Evolutionary conservation across 2,888 invertebrate genomes (phyloP).

Genomic region (Campaea margaritaria): DNA sequence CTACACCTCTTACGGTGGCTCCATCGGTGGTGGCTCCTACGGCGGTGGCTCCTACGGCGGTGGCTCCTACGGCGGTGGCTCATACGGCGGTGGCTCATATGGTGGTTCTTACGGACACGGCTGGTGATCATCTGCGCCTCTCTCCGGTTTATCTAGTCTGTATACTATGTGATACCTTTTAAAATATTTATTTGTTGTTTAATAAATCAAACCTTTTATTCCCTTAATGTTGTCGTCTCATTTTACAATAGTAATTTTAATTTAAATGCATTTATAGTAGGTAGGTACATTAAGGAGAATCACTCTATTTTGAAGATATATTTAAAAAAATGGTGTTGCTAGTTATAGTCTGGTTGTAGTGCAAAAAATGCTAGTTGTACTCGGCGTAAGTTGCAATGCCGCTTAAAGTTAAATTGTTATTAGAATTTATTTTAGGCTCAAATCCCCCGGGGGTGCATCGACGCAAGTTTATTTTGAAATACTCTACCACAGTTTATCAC

Average conservation of each 20-base stretch:
- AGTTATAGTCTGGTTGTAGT: too few species aligned
- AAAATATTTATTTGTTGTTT: conserved; percentile 7
- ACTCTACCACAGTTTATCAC: too few species aligned
- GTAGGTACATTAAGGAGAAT: too few species aligned
- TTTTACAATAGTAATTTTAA: neutral
- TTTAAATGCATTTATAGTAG: too few species aligned
- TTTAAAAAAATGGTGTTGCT: too few species aligned
- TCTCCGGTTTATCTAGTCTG: conserved; percentile 2
- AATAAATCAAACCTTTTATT: conserved; percentile 6
- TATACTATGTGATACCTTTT: neutral
- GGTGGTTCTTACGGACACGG: conserved; percentile 29
- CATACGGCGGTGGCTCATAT: conserved; percentile 13
- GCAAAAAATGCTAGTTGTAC: too few species aligned
- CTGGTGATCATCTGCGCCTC: conserved; percentile 42
- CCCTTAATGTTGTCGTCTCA: neutral
- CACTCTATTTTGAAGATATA: too few species aligned
- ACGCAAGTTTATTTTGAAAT: too few species aligned
- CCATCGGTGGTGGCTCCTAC: conserved; percentile 27
- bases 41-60: conserved; percentile 18
- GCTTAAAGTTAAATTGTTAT: too few species aligned
- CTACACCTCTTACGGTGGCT: conserved; percentile 30
- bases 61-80: conserved; percentile 18
- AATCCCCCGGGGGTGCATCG: too few species aligned
- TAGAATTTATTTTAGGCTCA: too few species aligned
- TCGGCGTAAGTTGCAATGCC: too few species aligned